Evolutionary conservation across 2,888 invertebrate genomes (phyloP).

Genomic region (Plemyria rubiginata): DNA sequence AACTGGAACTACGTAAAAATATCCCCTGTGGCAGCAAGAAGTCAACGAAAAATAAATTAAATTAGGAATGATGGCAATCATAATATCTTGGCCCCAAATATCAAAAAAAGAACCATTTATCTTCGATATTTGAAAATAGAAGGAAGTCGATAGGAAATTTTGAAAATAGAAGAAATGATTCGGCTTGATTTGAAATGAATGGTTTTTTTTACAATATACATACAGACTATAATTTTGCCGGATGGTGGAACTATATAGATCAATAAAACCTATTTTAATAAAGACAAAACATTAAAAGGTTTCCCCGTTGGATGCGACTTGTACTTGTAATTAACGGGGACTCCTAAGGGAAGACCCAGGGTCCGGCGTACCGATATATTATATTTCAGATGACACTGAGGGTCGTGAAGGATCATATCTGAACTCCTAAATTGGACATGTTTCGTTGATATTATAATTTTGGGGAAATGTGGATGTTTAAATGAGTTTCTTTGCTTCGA

Average conservation of each 20-base stretch:
- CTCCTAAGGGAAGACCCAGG: conserved; percentile 78
- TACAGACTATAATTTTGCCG: too few relatives aligned
- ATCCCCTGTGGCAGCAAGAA: conserved; percentile 75
- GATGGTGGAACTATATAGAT: neutral
- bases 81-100: neutral
- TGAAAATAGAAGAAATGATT: too few relatives aligned
- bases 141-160: too few relatives aligned
- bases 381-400: conserved; percentile 80
- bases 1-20: conserved; percentile 76
- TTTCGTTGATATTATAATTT: conserved; percentile 46
- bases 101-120: neutral
- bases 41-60: conserved; percentile 48
- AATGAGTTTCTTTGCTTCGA: conserved; percentile 38
- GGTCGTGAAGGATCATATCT: conserved; percentile 78
- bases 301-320: conserved; percentile 73
- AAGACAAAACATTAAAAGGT: conserved; percentile 70
- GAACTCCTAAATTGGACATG: conserved; percentile 57
- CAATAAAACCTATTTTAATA: conserved; percentile 37
- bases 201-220: too few relatives aligned
- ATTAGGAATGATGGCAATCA: neutral
- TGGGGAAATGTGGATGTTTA: conserved; percentile 38
- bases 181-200: too few relatives aligned
- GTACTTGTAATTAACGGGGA: conserved; percentile 87
- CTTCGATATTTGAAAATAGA: neutral
- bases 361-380: conserved; percentile 79